Conservation (phyloP, 2,113 vertebrate genomes). For the Toxotes jaculatrix region DNA sequence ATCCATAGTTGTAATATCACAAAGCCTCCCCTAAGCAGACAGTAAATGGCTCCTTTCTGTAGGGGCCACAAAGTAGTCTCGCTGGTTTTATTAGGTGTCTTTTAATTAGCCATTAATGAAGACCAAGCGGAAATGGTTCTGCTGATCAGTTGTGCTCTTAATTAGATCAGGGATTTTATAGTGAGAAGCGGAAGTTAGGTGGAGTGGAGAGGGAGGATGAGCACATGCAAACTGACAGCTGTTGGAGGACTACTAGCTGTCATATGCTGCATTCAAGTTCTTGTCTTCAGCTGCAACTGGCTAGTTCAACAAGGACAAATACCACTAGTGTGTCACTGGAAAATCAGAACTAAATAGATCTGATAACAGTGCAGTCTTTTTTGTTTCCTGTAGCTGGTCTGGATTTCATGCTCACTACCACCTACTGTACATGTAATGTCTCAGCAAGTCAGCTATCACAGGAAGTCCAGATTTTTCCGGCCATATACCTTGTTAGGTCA, state of each 20-base stretch:
- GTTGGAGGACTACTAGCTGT: slow-evolving; percentile 7
- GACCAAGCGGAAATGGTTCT: slow-evolving; percentile 64
- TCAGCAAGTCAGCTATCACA: slow-evolving; percentile 15
- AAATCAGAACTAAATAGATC: neutral
- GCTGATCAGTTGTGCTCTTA: slow-evolving; percentile 75
- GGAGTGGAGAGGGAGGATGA: neutral
- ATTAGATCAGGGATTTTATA: slow-evolving; percentile 66
- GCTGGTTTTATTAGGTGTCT: slow-evolving; percentile 60
- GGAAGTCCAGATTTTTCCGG: slow-evolving; percentile 43
- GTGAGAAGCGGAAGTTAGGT: slow-evolving; percentile 3
- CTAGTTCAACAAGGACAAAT: neutral
- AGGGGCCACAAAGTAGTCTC: slow-evolving; percentile 14
- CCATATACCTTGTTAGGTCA: slow-evolving; percentile 34
- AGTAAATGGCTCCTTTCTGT: slow-evolving; percentile 17
- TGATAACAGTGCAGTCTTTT: neutral
- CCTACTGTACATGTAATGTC: slow-evolving; percentile 9
- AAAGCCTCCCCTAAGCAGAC: neutral
- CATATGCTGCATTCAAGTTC: neutral
- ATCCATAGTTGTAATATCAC: neutral
- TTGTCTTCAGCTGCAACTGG: neutral
- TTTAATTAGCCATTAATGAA: slow-evolving; percentile 78
- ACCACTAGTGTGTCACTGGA: neutral
- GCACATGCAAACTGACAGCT: slow-evolving; percentile 16
- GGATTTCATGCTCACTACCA: neutral
- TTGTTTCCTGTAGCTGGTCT: neutral